Percentiles rank a stretch among this genome's conserved stretches.
Evolutionary conservation across 2,113 vertebrate genomes (phyloP).

Genomic region (Clinocottus analis): DNA sequence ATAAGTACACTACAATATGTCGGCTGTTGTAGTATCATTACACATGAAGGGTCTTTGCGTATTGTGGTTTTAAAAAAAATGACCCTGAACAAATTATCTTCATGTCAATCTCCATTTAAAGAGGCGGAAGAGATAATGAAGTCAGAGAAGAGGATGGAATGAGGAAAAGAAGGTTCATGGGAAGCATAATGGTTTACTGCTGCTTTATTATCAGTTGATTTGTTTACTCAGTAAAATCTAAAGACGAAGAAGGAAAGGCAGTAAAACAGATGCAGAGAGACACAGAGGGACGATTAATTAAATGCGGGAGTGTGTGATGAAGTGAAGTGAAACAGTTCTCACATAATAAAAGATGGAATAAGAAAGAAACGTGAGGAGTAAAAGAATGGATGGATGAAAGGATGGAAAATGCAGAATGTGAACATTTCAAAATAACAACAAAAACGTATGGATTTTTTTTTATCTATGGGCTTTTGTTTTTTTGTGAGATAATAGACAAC

Average conservation of each 20-base stretch:
- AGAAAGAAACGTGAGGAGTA: not conserved
- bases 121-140: conserved; percentile 1
- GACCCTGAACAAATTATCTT: conserved; percentile 27
- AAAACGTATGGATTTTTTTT: not conserved
- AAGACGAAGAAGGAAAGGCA: not conserved
- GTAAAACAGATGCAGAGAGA: not conserved
- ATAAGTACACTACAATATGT: not conserved
- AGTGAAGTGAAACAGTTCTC: not conserved
- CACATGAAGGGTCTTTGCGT: conserved; percentile 1
- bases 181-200: conserved; percentile 4
- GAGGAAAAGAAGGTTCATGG: not conserved
- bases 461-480: not conserved
- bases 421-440: not conserved
- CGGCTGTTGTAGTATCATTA: not conserved
- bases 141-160: not conserved
- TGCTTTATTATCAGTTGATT: conserved; percentile 1
- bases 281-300: not conserved
- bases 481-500: not conserved
- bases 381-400: not conserved
- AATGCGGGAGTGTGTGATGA: not conserved
- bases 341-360: not conserved
- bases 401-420: not conserved
- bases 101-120: conserved; percentile 23
- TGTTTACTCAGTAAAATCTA: not conserved
- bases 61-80: conserved; percentile 15